Base-by-base conservation (phyloP, 2,797 vertebrate species). In the Dromococcyx pavoninus region DNA sequence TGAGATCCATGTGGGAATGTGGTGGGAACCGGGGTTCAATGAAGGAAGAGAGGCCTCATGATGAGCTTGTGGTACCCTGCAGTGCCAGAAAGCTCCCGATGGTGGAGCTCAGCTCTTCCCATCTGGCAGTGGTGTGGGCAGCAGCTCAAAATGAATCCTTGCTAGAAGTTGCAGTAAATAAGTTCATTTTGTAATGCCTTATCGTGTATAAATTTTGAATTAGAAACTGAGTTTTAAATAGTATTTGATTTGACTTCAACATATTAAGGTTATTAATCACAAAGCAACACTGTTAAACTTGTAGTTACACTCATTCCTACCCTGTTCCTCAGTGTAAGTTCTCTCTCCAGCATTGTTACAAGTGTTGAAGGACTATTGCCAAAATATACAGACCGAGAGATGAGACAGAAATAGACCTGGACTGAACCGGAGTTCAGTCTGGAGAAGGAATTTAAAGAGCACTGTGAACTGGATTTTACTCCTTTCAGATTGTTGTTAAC, bases 371-470 rank as follows among this genome's bases (percentile, higher is more conserved):
- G n/a, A 78, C 43, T 57, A 16, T 25, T 91, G 92, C 91, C 89
- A 91, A 89, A 94, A 89, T 37, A 89, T n/a, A 79, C 56, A 89
- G 50, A 80, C 24, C 25, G 50, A 75, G 43, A 93, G 67, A 92
- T 81, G 88, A 86, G 94, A 61, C 86, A 93, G 60, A 95, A 90
- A 73, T 93, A 93, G 89, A 60, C 56, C 76, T 92, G 92, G 76
- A 24, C 60, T 84, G 87, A 86, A 53, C 82, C 76, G 54, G 67
- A 92, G 54, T 37, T 92, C 66, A 67, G 66, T 67, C 81, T 95
- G 75, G 60, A 91, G 91, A 89, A 95, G 69, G 64, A 87, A 61
- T 92, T 70, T 83, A 71, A 72, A 94, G 46, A 57, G 71, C 48
- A 24, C 66, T 61, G 39, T 39, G n/a, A 72, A 65, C 39, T 10